phyloP scores from a whole-genome alignment of 2,113 vertebrate genomes.

The Propithecus coquereli region DNA sequence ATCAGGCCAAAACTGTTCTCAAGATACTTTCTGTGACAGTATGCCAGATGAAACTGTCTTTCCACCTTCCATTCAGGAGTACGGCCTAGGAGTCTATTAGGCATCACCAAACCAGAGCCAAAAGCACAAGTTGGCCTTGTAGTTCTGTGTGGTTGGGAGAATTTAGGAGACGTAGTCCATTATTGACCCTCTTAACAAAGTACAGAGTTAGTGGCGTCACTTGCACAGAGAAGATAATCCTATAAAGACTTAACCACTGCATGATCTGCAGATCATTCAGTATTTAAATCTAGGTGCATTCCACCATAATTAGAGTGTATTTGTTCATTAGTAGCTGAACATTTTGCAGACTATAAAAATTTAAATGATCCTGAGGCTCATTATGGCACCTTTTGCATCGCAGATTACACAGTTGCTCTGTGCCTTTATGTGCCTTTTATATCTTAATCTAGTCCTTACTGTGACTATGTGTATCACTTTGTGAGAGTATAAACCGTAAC shows the following conservation, averaged over 20 bases:
- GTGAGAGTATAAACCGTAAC: not conserved
- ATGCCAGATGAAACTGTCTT: not conserved
- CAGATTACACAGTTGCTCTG: constrained; percentile 15
- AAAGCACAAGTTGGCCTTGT: not conserved
- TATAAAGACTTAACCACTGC: not conserved
- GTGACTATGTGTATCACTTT: not conserved
- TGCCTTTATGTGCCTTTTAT: constrained; percentile 17
- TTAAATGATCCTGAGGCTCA: not conserved
- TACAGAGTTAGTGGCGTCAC: not conserved
- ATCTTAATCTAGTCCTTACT: not conserved
- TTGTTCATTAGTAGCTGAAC: constrained; percentile 19
- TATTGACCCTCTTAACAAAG: not conserved
- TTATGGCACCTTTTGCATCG: not conserved
- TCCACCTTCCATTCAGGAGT: not conserved
- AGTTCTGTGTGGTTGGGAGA: not conserved
- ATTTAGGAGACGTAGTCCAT: not conserved
- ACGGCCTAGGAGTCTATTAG: not conserved
- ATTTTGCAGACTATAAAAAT: constrained; percentile 39
- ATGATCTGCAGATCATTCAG: not conserved
- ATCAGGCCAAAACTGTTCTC: not conserved
- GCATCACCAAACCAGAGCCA: not conserved
- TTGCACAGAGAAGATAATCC: not conserved
- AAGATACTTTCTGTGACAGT: not conserved
- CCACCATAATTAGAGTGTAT: not conserved
- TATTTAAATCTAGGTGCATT: not conserved